Evolutionary conservation across 2,888 invertebrate genomes (phyloP).

Genomic region (Macropis europaea): DNA sequence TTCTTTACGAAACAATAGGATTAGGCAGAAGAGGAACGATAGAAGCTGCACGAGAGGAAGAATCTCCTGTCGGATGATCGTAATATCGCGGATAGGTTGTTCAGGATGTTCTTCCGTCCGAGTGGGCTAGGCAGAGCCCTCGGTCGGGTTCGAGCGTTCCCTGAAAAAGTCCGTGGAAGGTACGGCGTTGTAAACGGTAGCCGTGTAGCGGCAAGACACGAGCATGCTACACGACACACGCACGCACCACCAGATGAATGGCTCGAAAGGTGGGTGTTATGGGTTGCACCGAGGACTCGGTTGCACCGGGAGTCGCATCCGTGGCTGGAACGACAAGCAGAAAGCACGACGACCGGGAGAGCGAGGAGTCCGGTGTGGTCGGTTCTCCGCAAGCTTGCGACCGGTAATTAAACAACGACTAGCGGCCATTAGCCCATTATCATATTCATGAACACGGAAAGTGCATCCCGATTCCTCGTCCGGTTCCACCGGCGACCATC

Average conservation of each 20-base stretch:
- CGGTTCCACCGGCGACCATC: conserved; percentile 51
- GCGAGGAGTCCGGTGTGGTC: conserved; percentile 55
- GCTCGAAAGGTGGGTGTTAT: conserved; percentile 49
- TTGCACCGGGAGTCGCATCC: conserved; percentile 22
- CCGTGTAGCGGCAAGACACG: conserved; percentile 64
- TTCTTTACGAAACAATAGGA: conserved; percentile 55
- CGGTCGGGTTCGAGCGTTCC: neutral
- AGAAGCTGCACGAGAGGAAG: no score
- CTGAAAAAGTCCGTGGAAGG: conserved; percentile 29
- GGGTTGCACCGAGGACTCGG: conserved; percentile 25
- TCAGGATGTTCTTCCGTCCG: no score
- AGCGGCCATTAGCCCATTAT: conserved; percentile 79
- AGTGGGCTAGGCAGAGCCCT: no score
- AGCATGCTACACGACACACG: conserved; percentile 68
- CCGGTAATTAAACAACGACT: conserved; percentile 79
- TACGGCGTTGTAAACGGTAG: conserved; percentile 68
- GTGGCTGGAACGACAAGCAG: conserved; percentile 27
- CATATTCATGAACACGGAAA: conserved; percentile 80
- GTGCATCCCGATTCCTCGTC: conserved; percentile 77
- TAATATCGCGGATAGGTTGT: no score
- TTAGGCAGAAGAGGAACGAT: no score
- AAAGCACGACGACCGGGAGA: conserved; percentile 40
- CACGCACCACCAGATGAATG: conserved; percentile 68
- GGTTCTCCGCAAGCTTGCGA: conserved; percentile 61
- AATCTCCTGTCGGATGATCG: no score